These are phyloP conservation scores for Chrysochloris asiatica DNA, from an alignment of 2,113 vertebrate species.

Conservation along the genomic window DNA sequence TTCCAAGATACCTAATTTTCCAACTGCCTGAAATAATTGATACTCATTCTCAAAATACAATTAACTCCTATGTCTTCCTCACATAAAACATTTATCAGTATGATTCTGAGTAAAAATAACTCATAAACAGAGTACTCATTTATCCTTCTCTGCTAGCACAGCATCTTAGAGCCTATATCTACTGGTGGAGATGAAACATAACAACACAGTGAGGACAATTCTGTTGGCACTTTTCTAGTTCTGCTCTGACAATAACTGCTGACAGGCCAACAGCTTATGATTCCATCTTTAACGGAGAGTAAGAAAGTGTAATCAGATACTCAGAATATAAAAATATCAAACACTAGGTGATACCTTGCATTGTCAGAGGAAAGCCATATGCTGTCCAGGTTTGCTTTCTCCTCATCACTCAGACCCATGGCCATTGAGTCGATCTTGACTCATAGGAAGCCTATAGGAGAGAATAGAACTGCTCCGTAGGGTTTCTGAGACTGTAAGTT, in stretches of 20 bases:
- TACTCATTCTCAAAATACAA: neutral
- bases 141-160: neutral
- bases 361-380: neutral
- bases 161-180: neutral
- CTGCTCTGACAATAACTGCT: neutral
- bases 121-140: neutral
- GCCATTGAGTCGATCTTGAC: too few species aligned
- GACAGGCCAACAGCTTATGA: neutral
- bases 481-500: too few species aligned
- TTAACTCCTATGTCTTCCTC: neutral
- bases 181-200: neutral
- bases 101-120: constrained; percentile 13
- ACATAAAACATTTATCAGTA: constrained; percentile 3
- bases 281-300: neutral
- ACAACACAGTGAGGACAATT: neutral
- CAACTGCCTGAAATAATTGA: neutral
- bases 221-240: constrained; percentile 27
- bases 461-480: too few species aligned
- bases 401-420: neutral
- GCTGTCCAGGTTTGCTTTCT: neutral
- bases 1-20: neutral
- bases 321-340: constrained; percentile 17
- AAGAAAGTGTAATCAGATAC: constrained; percentile 28
- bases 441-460: too few species aligned
- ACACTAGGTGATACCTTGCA: neutral